Evolutionary conservation across 1,140 invertebrate species (phyloP).

Genomic region (Magallana angulata): DNA sequence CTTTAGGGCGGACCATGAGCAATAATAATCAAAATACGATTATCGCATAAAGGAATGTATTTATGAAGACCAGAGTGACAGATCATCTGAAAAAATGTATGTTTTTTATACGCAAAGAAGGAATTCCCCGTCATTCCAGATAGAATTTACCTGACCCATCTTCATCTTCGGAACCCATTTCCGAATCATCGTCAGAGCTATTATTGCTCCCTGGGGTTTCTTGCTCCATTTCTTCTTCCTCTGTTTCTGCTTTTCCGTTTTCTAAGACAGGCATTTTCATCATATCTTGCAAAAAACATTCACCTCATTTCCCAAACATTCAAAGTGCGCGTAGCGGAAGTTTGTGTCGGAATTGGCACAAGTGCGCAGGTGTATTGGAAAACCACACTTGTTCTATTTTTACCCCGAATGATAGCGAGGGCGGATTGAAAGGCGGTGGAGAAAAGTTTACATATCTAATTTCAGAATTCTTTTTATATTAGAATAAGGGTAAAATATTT

Average conservation of each 20-base stretch:
- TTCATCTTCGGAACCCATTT: constrained; percentile 79
- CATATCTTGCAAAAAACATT: neutral
- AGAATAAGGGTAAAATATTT: no score
- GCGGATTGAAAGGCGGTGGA: neutral
- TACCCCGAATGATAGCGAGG: neutral
- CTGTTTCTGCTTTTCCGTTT: constrained; percentile 79
- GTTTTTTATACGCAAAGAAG: neutral
- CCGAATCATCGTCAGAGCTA: constrained; percentile 77
- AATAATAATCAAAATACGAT: neutral
- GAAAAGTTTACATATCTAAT: no score
- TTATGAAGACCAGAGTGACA: no score
- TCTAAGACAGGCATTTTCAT: constrained; percentile 78
- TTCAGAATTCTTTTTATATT: no score
- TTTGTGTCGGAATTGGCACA: constrained; percentile 22
- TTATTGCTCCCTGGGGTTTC: constrained; percentile 80
- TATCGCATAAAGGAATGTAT: neutral
- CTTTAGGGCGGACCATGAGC: neutral
- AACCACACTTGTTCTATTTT: constrained; percentile 45
- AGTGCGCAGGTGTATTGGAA: constrained; percentile 62
- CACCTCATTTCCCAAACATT: constrained; percentile 20
- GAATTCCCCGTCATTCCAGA: constrained; percentile 16
- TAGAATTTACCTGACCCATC: constrained; percentile 70
- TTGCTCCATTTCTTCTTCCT: constrained; percentile 81
- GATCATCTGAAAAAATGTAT: neutral
- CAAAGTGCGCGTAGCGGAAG: constrained; percentile 56